These are phyloP conservation scores for Idaea dimidiata DNA, from an alignment of 2,888 invertebrate species.

Conservation along the genomic window DNA sequence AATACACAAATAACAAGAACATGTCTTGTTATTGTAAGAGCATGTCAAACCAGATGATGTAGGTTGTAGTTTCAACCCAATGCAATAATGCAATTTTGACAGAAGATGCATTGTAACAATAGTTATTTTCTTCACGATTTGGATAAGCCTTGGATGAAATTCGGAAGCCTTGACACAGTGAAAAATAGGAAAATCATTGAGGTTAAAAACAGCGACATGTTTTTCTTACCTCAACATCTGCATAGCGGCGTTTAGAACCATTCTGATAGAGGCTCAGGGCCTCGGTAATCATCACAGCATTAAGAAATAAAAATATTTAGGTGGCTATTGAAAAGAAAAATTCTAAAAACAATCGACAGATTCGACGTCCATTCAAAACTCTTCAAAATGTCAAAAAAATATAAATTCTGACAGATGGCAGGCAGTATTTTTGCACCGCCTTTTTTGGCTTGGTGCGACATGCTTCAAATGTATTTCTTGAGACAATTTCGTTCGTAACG, in stretches of 20 bases:
- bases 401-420: neutral
- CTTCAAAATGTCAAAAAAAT: constrained; percentile 44
- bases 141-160: neutral
- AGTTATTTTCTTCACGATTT: neutral
- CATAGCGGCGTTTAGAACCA: constrained; percentile 88
- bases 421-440: neutral
- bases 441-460: neutral
- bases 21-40: too few relatives aligned
- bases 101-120: neutral
- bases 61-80: too few relatives aligned
- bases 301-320: constrained; percentile 52
- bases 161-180: neutral
- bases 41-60: neutral
- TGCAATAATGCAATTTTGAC: too few relatives aligned
- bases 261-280: constrained; percentile 79
- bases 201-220: neutral
- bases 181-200: neutral
- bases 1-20: neutral
- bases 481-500: too few relatives aligned
- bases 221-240: constrained; percentile 85
- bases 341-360: constrained; percentile 72
- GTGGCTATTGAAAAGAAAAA: constrained; percentile 46
- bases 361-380: constrained; percentile 58
- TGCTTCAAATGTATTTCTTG: too few relatives aligned
- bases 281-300: constrained; percentile 76